These are phyloP conservation scores for Byasa hedistus DNA, from an alignment of 2,888 invertebrate species.

Conservation along the genomic window DNA sequence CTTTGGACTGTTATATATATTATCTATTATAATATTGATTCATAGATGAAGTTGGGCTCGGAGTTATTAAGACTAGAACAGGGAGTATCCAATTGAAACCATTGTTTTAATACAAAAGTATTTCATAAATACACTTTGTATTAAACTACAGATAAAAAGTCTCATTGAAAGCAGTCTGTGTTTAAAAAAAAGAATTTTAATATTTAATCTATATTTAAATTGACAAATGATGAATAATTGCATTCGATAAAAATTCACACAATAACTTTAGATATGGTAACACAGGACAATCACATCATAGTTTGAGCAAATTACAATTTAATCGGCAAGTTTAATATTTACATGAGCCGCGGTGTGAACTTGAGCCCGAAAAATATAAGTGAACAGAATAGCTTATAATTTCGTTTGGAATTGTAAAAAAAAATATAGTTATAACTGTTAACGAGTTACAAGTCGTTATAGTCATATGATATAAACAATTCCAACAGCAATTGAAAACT, in stretches of 20 bases:
- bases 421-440: no score
- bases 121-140: constrained; percentile 30
- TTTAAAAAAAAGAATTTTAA: no score
- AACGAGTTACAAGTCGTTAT: no score
- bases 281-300: constrained; percentile 16
- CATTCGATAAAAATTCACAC: background rate
- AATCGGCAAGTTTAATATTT: constrained; percentile 12
- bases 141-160: no score
- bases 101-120: constrained; percentile 17
- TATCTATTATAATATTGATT: no score
- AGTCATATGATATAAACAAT: background rate
- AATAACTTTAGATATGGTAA: constrained; percentile 12
- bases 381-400: no score
- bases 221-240: background rate
- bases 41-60: no score
- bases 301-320: constrained; percentile 22
- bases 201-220: no score
- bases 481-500: background rate
- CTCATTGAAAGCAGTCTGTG: no score
- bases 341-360: constrained; percentile 2
- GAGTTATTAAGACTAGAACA: no score
- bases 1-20: no score
- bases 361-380: background rate
- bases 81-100: constrained; percentile 3
- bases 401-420: no score